Conservation (phyloP, 2,113 vertebrate species). For the Periophthalmus modestus region DNA sequence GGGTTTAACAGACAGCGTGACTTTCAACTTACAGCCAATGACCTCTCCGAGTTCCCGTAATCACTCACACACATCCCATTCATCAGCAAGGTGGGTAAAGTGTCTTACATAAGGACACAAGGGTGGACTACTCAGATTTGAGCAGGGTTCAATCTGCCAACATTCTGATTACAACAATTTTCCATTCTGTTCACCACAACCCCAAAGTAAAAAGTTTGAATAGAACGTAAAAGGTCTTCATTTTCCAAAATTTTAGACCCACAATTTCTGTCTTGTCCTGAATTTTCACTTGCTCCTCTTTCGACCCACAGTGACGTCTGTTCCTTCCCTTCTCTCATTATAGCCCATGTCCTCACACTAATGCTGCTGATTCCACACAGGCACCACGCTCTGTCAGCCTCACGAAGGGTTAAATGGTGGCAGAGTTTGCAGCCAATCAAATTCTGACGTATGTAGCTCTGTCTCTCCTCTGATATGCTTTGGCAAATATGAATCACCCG, state of each 20-base stretch:
- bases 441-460: neutral
- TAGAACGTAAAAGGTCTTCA: neutral
- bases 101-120: too few relatives aligned
- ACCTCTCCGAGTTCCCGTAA: too few relatives aligned
- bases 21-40: too few relatives aligned
- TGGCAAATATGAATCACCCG: neutral
- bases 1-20: too few relatives aligned
- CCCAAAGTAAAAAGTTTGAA: too few relatives aligned
- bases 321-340: neutral
- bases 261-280: neutral
- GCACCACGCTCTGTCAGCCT: neutral
- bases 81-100: too few relatives aligned
- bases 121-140: too few relatives aligned
- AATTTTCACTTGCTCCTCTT: neutral
- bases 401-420: neutral
- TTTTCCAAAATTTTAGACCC: neutral
- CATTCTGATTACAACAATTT: too few relatives aligned
- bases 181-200: too few relatives aligned
- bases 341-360: constrained; percentile 6
- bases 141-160: too few relatives aligned
- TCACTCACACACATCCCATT: too few relatives aligned
- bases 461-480: neutral
- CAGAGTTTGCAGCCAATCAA: neutral
- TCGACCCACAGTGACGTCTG: neutral
- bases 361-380: constrained; percentile 1